Evolutionary conservation across 2,888 invertebrate genomes (phyloP), one percentile per base, ranked within the genome.

Genomic region (Phaonia tiefii): DNA sequence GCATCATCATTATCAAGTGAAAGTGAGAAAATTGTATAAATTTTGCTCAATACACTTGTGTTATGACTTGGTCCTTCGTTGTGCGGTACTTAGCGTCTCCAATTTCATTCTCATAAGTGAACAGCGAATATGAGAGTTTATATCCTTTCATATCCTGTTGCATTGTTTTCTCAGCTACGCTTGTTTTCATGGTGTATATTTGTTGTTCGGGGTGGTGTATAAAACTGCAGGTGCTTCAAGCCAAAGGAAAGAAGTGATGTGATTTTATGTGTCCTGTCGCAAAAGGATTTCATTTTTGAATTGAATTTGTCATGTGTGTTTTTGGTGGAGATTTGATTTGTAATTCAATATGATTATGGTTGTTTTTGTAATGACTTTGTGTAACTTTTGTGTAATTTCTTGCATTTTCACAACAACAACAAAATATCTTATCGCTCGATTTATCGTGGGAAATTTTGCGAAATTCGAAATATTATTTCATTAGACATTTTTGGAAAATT

Each of bases 11-110:
- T 86, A 86, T 85, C 85, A 86, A 83, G 84, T 85, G 86, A 87
- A 87, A 87, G 87, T 87, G 88, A 86, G 86, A 83, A 85, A 87
- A 87, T 84, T 86, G 85, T 85, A 85, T 79, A 69, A 81, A 78
- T 78, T 81, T 78, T 75, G 78, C 78, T 72, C 78, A 75, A 80
- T 69, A 67, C 77, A 75, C 71, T 81, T 81, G 78, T 75, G 39
- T 10, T 26, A 26, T 15, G 51, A 13, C 15, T 15, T 11, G 37
- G 15, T 69, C 67, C 51, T 66, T 67, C 8, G n/a, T 54, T n/a
- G n/a, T n/a, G n/a, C n/a, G n/a, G n/a, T n/a, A n/a, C 31, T 31
- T 31, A 31, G 63, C 63, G 63, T 63, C 37, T 81, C 81, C 72
- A 71, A 79, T 81, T 81, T 67, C 77, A 71, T 31, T 31, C 8